These are phyloP conservation scores for Hyalella azteca DNA, from an alignment of 2,888 invertebrate species.

Conservation along the genomic window DNA sequence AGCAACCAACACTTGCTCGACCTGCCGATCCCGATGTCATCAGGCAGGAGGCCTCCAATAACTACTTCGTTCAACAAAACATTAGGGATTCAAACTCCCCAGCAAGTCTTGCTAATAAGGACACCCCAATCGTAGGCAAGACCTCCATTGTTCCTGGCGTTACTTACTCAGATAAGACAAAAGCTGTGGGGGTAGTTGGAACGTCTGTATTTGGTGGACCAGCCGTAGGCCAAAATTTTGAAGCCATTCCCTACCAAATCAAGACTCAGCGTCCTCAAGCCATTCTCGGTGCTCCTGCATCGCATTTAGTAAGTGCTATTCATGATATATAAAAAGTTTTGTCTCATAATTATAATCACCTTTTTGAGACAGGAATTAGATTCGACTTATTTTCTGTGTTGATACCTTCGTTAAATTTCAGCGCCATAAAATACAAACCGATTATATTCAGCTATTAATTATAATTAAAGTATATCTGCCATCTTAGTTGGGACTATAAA, in stretches of 20 bases:
- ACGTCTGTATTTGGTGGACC: neutral
- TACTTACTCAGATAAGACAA: neutral
- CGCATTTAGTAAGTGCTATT: neutral
- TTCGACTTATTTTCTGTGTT: too few species aligned
- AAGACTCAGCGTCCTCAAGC: constrained; percentile 1
- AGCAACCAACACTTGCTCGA: neutral
- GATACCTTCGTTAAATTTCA: too few species aligned
- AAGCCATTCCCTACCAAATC: neutral
- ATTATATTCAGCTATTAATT: too few species aligned
- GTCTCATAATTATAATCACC: too few species aligned
- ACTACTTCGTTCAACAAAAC: constrained; percentile 3
- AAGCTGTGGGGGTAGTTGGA: too few species aligned
- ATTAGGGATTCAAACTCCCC: neutral
- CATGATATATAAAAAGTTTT: too few species aligned
- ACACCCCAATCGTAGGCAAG: neutral
- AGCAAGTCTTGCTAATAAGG: neutral
- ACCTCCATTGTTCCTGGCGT: neutral
- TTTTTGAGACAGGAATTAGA: too few species aligned
- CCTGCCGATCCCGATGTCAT: constrained; percentile 5
- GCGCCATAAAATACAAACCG: too few species aligned
- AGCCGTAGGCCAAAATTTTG: neutral
- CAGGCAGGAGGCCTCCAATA: constrained; percentile 11
- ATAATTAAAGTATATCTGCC: too few species aligned
- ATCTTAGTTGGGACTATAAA: too few species aligned
- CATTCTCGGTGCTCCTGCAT: neutral